phyloP scores from a whole-genome alignment of 2,113 vertebrate genomes.

The Mastomys coucha region DNA sequence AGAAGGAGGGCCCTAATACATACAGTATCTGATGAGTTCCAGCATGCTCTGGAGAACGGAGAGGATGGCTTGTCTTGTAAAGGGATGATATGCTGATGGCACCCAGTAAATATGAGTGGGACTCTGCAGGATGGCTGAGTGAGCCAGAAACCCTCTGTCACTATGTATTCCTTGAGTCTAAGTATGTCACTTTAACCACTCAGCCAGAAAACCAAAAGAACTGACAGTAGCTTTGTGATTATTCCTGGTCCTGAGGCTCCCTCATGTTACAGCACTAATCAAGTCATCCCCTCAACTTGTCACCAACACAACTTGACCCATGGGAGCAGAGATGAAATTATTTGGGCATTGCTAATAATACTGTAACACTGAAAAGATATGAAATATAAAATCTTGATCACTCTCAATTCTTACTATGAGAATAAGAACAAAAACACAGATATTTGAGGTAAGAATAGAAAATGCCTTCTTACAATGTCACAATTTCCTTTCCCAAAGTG shows the following conservation, averaged over 20 bases:
- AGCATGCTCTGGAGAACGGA: not conserved
- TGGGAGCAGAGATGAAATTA: slow-evolving; percentile 62
- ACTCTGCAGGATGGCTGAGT: slow-evolving; percentile 29
- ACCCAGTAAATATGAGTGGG: not conserved
- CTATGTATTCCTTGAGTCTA: slow-evolving; percentile 23
- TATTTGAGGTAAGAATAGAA: not conserved
- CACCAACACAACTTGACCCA: slow-evolving; percentile 71
- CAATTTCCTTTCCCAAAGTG: not conserved
- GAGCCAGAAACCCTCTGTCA: slow-evolving; percentile 46
- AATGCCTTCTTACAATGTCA: not conserved
- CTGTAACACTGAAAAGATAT: slow-evolving; percentile 65
- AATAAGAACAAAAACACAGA: not conserved
- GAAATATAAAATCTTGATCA: slow-evolving; percentile 37
- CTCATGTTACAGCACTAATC: slow-evolving; percentile 29
- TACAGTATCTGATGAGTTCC: slow-evolving; percentile 1
- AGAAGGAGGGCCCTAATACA: not conserved
- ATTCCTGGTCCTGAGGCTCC: slow-evolving; percentile 67
- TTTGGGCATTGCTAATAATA: slow-evolving; percentile 71
- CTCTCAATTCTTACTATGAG: not conserved
- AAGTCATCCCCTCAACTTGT: slow-evolving; percentile 46
- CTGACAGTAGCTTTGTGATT: slow-evolving; percentile 74
- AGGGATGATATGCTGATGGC: not conserved
- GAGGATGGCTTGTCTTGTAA: not conserved
- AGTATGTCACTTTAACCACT: slow-evolving; percentile 66
- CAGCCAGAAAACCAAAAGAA: slow-evolving; percentile 57